Evolutionary conservation across 2,797 vertebrate species (phyloP).

Genomic region (Ciconia nigra): DNA sequence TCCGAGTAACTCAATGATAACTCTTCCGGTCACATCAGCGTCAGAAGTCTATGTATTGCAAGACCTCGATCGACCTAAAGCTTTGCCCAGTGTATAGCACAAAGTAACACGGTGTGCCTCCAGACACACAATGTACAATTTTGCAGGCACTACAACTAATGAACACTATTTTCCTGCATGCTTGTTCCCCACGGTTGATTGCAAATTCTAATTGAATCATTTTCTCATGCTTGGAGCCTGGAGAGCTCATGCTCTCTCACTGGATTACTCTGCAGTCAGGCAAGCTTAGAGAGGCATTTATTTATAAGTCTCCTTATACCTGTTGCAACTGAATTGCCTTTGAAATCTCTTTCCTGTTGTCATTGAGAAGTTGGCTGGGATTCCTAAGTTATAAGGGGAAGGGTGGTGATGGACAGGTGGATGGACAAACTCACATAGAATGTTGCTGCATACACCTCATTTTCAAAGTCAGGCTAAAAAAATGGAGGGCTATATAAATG

Average conservation of each 20-base stretch:
- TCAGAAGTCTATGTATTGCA: not conserved
- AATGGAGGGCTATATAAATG: fast-evolving
- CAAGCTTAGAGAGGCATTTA: not conserved
- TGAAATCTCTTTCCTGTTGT: not conserved
- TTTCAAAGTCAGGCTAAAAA: not conserved
- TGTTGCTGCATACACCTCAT: not conserved
- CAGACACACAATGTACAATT: not conserved
- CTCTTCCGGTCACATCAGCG: not conserved
- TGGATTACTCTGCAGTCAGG: not conserved
- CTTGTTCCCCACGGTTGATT: not conserved
- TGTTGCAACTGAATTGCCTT: not conserved
- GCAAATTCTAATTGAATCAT: not conserved
- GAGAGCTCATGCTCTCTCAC: not conserved
- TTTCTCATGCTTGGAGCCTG: not conserved
- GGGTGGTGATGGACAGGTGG: not conserved
- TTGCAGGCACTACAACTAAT: not conserved
- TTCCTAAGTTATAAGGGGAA: not conserved
- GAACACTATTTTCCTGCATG: not conserved
- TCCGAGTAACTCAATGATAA: not conserved
- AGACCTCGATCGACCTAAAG: not conserved
- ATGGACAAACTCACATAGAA: not conserved
- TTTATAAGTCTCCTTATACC: not conserved
- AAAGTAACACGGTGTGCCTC: not conserved
- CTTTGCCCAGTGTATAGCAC: not conserved
- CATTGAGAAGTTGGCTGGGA: not conserved